A percentile compares a stretch with the other conserved stretches of the same genome.
Evolutionary conservation across 2,888 invertebrate genomes (phyloP).

Genomic region (Ormia ochracea): DNA sequence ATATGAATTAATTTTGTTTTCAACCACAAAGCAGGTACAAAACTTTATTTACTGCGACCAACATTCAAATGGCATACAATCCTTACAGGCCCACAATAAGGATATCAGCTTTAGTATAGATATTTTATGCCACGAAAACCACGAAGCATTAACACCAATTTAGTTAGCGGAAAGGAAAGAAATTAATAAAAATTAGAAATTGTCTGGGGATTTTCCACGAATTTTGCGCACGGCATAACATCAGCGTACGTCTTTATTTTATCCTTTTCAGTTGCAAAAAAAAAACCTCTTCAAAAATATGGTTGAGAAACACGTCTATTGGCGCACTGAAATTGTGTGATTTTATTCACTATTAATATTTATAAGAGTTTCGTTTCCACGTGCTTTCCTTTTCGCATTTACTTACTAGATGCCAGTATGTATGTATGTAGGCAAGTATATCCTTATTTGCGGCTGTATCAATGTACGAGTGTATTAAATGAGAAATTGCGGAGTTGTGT

Average conservation of each 20-base stretch:
- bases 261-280: too few relatives aligned
- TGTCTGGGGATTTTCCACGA: constrained; percentile 18
- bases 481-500: neutral
- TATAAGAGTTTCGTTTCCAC: neutral
- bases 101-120: neutral
- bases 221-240: neutral
- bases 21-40: too few relatives aligned
- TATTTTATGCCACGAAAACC: too few relatives aligned
- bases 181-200: neutral
- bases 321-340: too few relatives aligned
- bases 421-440: too few relatives aligned
- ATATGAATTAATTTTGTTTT: too few relatives aligned
- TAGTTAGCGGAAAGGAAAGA: neutral
- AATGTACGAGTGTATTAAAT: too few relatives aligned
- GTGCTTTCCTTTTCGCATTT: neutral
- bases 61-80: constrained; percentile 5
- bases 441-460: too few relatives aligned
- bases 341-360: constrained; percentile 18
- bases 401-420: neutral
- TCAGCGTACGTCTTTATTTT: neutral
- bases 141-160: constrained; percentile 32
- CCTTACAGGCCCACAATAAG: neutral
- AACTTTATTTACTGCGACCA: too few relatives aligned
- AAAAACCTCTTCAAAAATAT: too few relatives aligned
- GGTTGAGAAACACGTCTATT: too few relatives aligned